Evolutionary conservation across 2,888 invertebrate species (phyloP), one percentile per base, ranked within the genome.

Genomic region (Mayetiola destructor): DNA sequence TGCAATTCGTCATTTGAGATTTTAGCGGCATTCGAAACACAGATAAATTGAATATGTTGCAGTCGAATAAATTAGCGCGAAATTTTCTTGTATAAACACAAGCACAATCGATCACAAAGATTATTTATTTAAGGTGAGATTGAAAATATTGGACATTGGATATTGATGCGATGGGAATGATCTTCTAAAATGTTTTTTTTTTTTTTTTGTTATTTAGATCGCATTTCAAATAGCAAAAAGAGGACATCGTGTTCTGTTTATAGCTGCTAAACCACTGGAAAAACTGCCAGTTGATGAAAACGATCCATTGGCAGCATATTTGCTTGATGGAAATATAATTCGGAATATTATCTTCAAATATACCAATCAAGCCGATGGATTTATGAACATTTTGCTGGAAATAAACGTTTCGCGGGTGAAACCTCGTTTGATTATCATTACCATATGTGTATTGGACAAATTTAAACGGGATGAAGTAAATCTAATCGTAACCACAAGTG

Each of bases 401-500:
- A 27, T 48, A 12, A 2, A n/a, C 5, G 3, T n/a, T n/a, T 27
- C 16, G 2, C 27, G 16, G 9, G 27, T 27, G 16, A 48, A 10
- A n/a, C 48, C 48, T n/a, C n/a, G 16, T 4, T 23, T 48, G 16
- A 2, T 48, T 3, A n/a, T 48, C 1, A 9, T 48, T 4, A n/a
- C n/a, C n/a, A n/a, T n/a, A n/a, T n/a, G 63, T 55, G 70, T 74
- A 2, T 64, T 78, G n/a, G 65, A 73, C 18, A 74, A 77, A 36
- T 85, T 85, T 65, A 74, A 77, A 21, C 69, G 69, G 9, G 78
- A 79, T 9, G 71, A 76, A 32, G 69, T 76, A 5, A 89, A 89
- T 68, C 66, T 86, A 2, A 67, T 88, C 29, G 70, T 85, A 1
- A 78, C 85, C 1, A 85, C 94, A 0, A 84, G 84, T 66, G 87